Base-by-base conservation (phyloP, 2,888 invertebrate species). In the Eueremaeus valkanovi region DNA sequence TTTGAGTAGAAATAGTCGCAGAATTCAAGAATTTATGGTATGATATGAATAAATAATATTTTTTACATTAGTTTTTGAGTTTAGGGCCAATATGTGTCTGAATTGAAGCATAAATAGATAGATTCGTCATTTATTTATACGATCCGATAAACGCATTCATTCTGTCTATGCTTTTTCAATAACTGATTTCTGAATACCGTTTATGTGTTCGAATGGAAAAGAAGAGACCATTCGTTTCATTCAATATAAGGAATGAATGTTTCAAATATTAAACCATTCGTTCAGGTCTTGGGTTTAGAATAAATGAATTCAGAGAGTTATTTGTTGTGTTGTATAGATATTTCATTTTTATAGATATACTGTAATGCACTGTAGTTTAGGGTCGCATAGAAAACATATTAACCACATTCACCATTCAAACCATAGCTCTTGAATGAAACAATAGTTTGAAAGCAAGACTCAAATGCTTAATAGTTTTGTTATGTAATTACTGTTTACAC, bases 71-170 rank as follows among this genome's bases (percentile, higher is more conserved):
- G n/a, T n/a, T n/a, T n/a, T n/a, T n/a, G n/a, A n/a, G n/a, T n/a
- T n/a, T n/a, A n/a, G n/a, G n/a, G n/a, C n/a, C n/a, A n/a, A n/a
- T n/a, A n/a, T n/a, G n/a, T n/a, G n/a, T n/a, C n/a, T n/a, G n/a
- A n/a, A n/a, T n/a, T n/a, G n/a, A n/a, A n/a, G n/a, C n/a, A n/a
- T n/a, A n/a, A n/a, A n/a, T n/a, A n/a, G n/a, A n/a, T n/a, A n/a
- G 11, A 40, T 51, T 51, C 51, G 9, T 51, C 58, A 58, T 9
- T 58, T 58, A 58, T 58, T 58, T 58, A 58, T 58, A 58, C 16
- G 5, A 58, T 24, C 8, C 58, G 58, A 58, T 18, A 58, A 58
- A 24, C 24, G 58, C 58, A 58, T 58, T 58, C 29, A 45, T 11
- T 45, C n/a, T 45, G 16, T 45, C 3, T 51, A 51, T 6, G 6